Evolutionary conservation across 2,113 vertebrate genomes (phyloP).

Genomic region (Osmerus mordax): DNA sequence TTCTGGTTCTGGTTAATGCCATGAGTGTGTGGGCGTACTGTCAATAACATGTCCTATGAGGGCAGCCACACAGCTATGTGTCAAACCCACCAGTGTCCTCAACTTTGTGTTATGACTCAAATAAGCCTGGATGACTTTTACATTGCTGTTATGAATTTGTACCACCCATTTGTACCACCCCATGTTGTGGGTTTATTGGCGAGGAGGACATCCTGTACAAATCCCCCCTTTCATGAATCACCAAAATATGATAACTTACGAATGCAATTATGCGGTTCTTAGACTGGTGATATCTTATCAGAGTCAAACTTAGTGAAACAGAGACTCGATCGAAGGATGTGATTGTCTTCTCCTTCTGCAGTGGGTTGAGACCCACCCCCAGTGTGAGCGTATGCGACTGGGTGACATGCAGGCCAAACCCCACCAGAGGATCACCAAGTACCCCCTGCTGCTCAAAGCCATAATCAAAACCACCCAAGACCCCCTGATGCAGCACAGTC

Average conservation of each 20-base stretch:
- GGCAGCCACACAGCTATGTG: slow-evolving; percentile 1
- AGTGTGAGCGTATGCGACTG: slow-evolving; percentile 69
- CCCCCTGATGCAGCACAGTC: slow-evolving; percentile 38
- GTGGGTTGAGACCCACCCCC: slow-evolving; percentile 75
- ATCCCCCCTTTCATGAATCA: slow-evolving; percentile 36
- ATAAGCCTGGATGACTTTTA: no score
- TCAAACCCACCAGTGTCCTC: not conserved
- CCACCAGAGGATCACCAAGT: slow-evolving; percentile 78
- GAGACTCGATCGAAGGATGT: no score
- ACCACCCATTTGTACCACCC: no score
- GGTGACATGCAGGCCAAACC: slow-evolving; percentile 78
- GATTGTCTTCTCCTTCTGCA: slow-evolving; percentile 18
- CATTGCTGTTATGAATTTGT: no score
- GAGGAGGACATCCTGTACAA: not conserved
- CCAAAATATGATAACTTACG: not conserved
- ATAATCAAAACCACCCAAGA: slow-evolving; percentile 67
- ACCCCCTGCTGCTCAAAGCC: slow-evolving; percentile 71
- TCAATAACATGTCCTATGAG: not conserved
- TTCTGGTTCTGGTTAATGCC: slow-evolving; percentile 28
- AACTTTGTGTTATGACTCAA: no score
- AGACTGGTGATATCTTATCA: no score
- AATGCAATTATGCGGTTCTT: no score
- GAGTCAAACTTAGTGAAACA: not conserved
- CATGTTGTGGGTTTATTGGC: no score
- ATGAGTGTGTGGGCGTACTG: slow-evolving; percentile 20